phyloP scores from a whole-genome alignment of 2,797 vertebrate species.

The Erethizon dorsatum region DNA sequence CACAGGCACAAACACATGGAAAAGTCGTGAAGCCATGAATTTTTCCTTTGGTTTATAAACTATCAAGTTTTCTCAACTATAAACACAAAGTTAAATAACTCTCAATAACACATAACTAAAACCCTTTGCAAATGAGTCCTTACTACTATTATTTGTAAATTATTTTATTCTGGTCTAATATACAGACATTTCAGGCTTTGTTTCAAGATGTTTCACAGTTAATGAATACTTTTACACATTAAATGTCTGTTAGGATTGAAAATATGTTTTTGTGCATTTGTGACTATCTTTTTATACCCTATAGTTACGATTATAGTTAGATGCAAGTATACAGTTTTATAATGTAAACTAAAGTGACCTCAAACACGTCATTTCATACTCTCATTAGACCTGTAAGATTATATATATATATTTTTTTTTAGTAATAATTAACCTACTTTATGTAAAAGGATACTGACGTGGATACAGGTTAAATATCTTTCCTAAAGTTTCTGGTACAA shows the following conservation, averaged over 20 bases:
- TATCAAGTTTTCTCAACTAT: neutral
- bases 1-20: neutral
- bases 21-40: neutral
- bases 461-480: neutral
- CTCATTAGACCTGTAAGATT: neutral
- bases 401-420: too few species aligned
- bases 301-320: neutral
- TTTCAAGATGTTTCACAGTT: neutral
- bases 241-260: neutral
- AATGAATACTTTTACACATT: neutral
- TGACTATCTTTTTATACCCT: neutral
- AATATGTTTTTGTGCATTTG: neutral
- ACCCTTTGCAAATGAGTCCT: neutral
- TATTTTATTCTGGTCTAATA: neutral
- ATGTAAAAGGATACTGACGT: neutral
- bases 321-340: neutral
- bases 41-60: neutral
- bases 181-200: neutral
- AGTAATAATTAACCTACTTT: neutral
- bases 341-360: neutral
- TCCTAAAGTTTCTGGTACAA: neutral
- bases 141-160: neutral
- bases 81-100: neutral
- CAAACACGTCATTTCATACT: neutral
- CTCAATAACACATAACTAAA: neutral